Evolutionary conservation across 92 coral and sea anemone species (phyloP).

Genomic region (Heliopora coerulea): DNA sequence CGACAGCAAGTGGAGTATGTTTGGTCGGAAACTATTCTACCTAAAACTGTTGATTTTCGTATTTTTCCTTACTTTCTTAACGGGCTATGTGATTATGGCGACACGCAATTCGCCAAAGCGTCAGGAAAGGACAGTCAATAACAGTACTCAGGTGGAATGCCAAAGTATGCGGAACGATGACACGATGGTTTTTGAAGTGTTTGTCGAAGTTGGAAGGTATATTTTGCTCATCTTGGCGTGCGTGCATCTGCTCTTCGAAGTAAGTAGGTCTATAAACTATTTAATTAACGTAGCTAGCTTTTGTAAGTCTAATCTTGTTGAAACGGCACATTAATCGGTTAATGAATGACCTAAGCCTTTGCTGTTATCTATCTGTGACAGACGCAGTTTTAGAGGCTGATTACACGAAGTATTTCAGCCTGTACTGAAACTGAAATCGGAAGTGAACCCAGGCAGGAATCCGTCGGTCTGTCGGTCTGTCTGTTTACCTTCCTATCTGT

Average conservation of each 20-base stretch:
- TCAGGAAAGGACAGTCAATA: neutral
- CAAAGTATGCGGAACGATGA: neutral
- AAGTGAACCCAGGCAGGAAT: too few relatives aligned
- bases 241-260: constrained; percentile 79
- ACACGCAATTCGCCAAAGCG: constrained; percentile 43
- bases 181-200: constrained; percentile 55
- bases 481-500: too few relatives aligned
- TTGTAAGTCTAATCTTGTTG: too few relatives aligned
- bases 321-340: too few relatives aligned
- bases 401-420: too few relatives aligned
- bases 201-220: constrained; percentile 69
- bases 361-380: too few relatives aligned
- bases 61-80: constrained; percentile 69
- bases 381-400: too few relatives aligned
- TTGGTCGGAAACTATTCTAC: constrained; percentile 83
- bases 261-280: constrained; percentile 47
- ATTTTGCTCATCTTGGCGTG: constrained; percentile 63
- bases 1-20: constrained; percentile 77
- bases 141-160: neutral
- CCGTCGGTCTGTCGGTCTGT: too few relatives aligned
- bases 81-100: constrained; percentile 67
- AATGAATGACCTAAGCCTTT: too few relatives aligned
- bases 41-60: constrained; percentile 67
- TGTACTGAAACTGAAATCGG: too few relatives aligned
- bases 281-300: too few relatives aligned